A percentile compares a stretch with the other conserved stretches of the same genome.
phyloP scores from a whole-genome alignment of 2,113 vertebrate species.

The Mystacornis crossleyi region DNA sequence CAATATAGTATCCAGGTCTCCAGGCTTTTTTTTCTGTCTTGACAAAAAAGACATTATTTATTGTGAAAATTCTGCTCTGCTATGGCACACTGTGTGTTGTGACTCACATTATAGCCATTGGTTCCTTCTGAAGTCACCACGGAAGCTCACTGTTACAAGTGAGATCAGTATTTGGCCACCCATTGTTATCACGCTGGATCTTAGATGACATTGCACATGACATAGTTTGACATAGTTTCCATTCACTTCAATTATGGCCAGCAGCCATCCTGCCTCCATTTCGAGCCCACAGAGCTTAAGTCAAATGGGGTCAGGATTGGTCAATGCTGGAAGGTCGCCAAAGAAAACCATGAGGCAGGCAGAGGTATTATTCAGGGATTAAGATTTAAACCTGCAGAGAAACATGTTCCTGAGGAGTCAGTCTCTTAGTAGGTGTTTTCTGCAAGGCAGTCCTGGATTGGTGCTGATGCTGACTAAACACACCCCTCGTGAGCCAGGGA shows the following conservation, averaged over 20 bases:
- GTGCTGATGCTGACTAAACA: background rate
- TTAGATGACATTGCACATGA: background rate
- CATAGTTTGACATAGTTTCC: background rate
- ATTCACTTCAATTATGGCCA: background rate
- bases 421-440: background rate
- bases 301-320: background rate
- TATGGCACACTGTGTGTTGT: background rate
- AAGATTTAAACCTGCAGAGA: slow-evolving; percentile 1
- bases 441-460: fast-evolving
- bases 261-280: background rate
- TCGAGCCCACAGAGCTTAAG: background rate
- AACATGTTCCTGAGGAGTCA: background rate
- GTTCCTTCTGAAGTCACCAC: background rate
- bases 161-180: background rate
- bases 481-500: background rate
- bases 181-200: background rate
- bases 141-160: background rate
- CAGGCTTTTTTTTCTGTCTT: background rate
- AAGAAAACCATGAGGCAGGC: background rate
- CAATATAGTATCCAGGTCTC: background rate
- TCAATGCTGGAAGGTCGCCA: background rate
- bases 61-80: background rate
- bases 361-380: background rate
- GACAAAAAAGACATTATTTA: slow-evolving; percentile 15
- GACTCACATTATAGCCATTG: background rate